A percentile compares a stretch with the other conserved stretches of the same genome.
Evolutionary conservation across 2,113 vertebrate genomes (phyloP).

Genomic region (Gorsachius goisagi): DNA sequence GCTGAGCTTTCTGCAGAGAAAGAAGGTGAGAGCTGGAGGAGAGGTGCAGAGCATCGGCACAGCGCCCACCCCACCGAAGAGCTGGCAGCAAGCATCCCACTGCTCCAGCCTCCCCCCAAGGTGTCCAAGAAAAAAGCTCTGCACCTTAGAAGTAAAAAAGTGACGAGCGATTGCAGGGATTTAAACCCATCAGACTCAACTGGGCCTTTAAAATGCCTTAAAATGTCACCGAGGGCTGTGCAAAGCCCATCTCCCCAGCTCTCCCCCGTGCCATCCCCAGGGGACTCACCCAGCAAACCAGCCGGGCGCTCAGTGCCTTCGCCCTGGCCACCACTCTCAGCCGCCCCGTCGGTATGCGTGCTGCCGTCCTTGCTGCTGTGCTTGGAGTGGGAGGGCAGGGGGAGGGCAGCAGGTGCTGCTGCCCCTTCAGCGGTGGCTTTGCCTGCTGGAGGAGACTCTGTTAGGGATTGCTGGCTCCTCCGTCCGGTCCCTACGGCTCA

Average conservation of each 20-base stretch:
- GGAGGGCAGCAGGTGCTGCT: not conserved
- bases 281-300: slow-evolving; percentile 59
- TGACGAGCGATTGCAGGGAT: accelerated
- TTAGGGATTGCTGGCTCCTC: not conserved
- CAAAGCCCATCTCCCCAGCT: not conserved
- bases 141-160: not conserved
- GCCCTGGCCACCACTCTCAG: not conserved
- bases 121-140: not conserved
- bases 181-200: not conserved
- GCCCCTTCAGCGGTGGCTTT: slow-evolving; percentile 75
- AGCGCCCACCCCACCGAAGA: accelerated
- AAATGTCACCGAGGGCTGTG: not conserved
- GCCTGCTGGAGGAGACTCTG: slow-evolving; percentile 41
- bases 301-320: not conserved
- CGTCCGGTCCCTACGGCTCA: not conserved
- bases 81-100: accelerated
- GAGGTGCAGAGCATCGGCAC: not conserved
- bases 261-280: accelerated
- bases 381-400: slow-evolving; percentile 65
- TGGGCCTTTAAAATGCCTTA: not conserved
- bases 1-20: slow-evolving; percentile 61
- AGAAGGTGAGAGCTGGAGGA: not conserved
- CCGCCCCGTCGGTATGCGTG: slow-evolving; percentile 82
- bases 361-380: slow-evolving; percentile 80
- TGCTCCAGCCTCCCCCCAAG: not conserved